These are phyloP conservation scores for Calliphora vomitoria DNA, from an alignment of 2,888 invertebrate genomes.

Conservation along the genomic window DNA sequence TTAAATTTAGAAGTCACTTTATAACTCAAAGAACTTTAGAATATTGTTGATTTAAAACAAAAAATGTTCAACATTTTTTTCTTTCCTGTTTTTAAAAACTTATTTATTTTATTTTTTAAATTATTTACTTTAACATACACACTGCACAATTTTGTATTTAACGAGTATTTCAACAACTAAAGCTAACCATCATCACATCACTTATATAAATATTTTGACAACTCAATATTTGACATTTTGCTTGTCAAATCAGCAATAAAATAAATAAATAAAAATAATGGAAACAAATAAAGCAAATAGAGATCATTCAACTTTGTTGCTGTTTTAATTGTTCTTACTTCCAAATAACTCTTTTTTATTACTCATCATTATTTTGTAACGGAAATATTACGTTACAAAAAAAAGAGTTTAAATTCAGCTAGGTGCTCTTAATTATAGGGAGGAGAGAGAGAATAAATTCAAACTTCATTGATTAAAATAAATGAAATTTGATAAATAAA, in stretches of 20 bases:
- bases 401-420: constrained; percentile 31
- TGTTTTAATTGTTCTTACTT: background rate
- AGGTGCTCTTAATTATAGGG: background rate
- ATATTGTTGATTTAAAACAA: too few relatives aligned
- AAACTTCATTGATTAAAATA: background rate
- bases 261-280: background rate
- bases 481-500: background rate
- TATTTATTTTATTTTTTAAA: background rate
- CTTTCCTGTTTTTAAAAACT: background rate
- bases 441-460: background rate
- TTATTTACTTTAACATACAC: too few relatives aligned
- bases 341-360: background rate
- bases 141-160: background rate
- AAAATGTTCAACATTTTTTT: too few relatives aligned
- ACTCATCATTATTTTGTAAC: constrained; percentile 42
- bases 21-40: too few relatives aligned
- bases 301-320: constrained; percentile 43
- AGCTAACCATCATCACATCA: background rate
- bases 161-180: background rate
- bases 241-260: constrained; percentile 34
- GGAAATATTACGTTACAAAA: constrained; percentile 2
- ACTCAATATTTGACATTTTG: constrained; percentile 27
- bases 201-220: background rate
- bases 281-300: constrained; percentile 6
- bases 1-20: too few relatives aligned